Conservation (phyloP, 2,113 vertebrate species). For the Danio rerio region GRCz12tu NC_133180.1:52084501-52085000, state of each 20-base stretch:
- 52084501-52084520: not conserved
- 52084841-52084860: slow-evolving; percentile 20
- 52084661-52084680: slow-evolving; percentile 47
- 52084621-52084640: slow-evolving; percentile 78
- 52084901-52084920: slow-evolving; percentile 55
- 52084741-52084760: slow-evolving; percentile 26
- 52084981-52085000: slow-evolving; percentile 59
- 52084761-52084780: slow-evolving; percentile 60
- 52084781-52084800: slow-evolving; percentile 19
- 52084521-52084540: not conserved
- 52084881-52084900: slow-evolving; percentile 31
- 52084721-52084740: slow-evolving; percentile 40
- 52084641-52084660: slow-evolving; percentile 69
- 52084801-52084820: not conserved
- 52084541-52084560: not conserved
- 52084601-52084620: slow-evolving; percentile 59
- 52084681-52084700: slow-evolving; percentile 59
- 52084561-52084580: not conserved
- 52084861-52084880: slow-evolving; percentile 21
- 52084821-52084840: slow-evolving; percentile 9
- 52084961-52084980: slow-evolving; percentile 57
- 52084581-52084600: not conserved
- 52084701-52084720: slow-evolving; percentile 50
- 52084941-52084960: slow-evolving; percentile 73
- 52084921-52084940: slow-evolving; percentile 49